phyloP scores from a whole-genome alignment of 1,140 invertebrate species.

The Arctopsyche grandis region DNA sequence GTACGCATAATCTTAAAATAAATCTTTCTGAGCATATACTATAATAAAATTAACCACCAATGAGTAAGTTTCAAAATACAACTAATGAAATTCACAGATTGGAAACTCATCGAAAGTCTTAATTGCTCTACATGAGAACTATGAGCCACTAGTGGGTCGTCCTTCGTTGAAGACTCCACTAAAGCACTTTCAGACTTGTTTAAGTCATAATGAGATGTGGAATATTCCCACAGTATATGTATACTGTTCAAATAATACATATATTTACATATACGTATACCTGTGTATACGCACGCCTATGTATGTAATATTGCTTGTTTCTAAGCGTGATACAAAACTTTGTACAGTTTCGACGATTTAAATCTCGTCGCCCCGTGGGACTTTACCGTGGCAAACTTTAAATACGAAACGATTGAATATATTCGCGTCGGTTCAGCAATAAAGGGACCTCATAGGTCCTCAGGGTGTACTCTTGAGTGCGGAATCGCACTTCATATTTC shows the following conservation, averaged over 20 bases:
- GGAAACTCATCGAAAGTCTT: slow-evolving; percentile 1
- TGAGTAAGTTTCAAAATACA: not conserved
- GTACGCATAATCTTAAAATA: too few species aligned
- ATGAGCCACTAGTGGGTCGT: not conserved
- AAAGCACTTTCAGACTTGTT: slow-evolving; percentile 12
- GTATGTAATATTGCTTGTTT: not conserved
- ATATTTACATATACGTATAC: not conserved
- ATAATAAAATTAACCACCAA: too few species aligned
- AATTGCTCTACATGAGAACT: slow-evolving; percentile 4
- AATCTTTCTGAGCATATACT: too few species aligned
- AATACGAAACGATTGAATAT: not conserved
- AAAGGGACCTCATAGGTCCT: too few species aligned
- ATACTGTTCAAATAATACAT: not conserved
- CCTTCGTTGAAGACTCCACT: not conserved
- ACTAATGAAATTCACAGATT: not conserved
- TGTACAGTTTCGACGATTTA: not conserved
- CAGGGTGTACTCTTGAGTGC: too few species aligned
- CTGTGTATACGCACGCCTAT: not conserved
- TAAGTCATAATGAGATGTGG: slow-evolving; percentile 27
- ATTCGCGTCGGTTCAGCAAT: too few species aligned
- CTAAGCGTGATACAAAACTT: not conserved
- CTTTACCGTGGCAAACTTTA: not conserved
- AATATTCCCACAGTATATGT: not conserved
- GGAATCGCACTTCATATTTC: too few species aligned
- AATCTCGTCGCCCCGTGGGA: not conserved